Conservation (phyloP, 1,140 invertebrate genomes). For the Lepidurus packardi region DNA sequence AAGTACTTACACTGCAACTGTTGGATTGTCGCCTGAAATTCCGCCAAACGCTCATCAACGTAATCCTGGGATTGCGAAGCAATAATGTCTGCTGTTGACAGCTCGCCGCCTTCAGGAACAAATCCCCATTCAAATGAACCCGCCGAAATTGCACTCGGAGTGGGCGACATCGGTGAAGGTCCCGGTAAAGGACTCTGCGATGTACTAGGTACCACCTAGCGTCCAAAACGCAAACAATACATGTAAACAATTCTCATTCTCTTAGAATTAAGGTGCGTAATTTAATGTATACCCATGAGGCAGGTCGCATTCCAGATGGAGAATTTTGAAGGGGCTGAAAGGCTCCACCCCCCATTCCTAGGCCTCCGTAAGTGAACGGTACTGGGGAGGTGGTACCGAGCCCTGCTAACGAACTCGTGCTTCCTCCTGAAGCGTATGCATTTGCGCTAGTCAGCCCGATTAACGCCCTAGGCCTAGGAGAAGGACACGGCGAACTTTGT, state of each 20-base stretch:
- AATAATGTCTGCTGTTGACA: slow-evolving; percentile 82
- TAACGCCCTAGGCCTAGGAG: slow-evolving; percentile 10
- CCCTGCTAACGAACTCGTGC: not conserved
- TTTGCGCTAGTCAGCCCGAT: not conserved
- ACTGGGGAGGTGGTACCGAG: not conserved
- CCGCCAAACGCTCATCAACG: slow-evolving; percentile 84
- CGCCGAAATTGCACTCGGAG: slow-evolving; percentile 29
- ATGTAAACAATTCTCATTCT: not conserved
- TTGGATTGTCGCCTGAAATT: slow-evolving; percentile 86
- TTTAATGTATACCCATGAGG: not conserved
- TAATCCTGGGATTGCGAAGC: slow-evolving; percentile 89
- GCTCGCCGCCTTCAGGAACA: slow-evolving; percentile 57
- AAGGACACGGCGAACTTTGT: slow-evolving; percentile 24
- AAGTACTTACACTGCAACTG: slow-evolving; percentile 71
- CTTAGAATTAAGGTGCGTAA: not conserved
- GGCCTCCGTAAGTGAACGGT: not conserved
- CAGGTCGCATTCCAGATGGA: not conserved
- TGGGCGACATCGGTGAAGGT: slow-evolving; percentile 23
- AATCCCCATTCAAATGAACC: slow-evolving; percentile 36
- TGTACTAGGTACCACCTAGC: slow-evolving; percentile 3
- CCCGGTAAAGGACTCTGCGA: slow-evolving; percentile 9
- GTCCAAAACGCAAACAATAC: not conserved
- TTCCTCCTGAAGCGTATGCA: not conserved
- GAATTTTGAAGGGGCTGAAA: not conserved
- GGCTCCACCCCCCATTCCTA: not conserved